These are phyloP conservation scores for Eudemis profundana DNA, from an alignment of 2,888 invertebrate species.

Conservation along the genomic window DNA sequence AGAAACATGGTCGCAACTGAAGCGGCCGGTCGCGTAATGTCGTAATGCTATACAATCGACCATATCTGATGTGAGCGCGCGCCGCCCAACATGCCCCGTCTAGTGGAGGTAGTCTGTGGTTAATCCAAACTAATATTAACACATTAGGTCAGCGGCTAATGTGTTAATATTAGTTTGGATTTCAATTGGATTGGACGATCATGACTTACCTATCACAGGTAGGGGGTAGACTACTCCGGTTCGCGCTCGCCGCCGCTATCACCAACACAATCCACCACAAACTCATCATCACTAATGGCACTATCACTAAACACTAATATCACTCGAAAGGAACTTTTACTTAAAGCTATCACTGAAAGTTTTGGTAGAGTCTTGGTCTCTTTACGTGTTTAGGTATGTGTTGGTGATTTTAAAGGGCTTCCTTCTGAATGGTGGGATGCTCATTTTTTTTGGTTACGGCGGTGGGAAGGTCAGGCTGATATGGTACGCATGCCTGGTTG, in stretches of 20 bases:
- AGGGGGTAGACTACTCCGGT: slow-evolving; percentile 77
- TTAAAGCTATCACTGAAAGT: slow-evolving; percentile 57
- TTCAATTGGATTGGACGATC: no score
- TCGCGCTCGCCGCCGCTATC: slow-evolving; percentile 63
- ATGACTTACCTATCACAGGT: slow-evolving; percentile 83
- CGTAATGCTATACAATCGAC: no score
- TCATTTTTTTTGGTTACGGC: slow-evolving; percentile 70
- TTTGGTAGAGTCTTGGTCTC: slow-evolving; percentile 52
- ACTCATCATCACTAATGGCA: slow-evolving; percentile 59
- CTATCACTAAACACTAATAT: slow-evolving; percentile 65
- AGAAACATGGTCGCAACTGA: no score
- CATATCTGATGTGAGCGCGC: no score
- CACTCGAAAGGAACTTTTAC: slow-evolving; percentile 64
- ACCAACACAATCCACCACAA: slow-evolving; percentile 66
- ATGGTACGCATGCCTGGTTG: slow-evolving; percentile 57
- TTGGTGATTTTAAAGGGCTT: slow-evolving; percentile 71
- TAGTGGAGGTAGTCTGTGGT: no score
- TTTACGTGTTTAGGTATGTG: slow-evolving; percentile 77
- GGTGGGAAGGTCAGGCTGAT: slow-evolving; percentile 50
- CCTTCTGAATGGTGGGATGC: slow-evolving; percentile 65
- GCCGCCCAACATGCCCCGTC: no score
- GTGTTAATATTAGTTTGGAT: no score
- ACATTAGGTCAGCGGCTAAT: no score
- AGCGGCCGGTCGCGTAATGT: no score
- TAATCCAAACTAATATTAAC: no score